Conservation (phyloP, 2,888 invertebrate species). For the Glaucopsyche alexis region DNA sequence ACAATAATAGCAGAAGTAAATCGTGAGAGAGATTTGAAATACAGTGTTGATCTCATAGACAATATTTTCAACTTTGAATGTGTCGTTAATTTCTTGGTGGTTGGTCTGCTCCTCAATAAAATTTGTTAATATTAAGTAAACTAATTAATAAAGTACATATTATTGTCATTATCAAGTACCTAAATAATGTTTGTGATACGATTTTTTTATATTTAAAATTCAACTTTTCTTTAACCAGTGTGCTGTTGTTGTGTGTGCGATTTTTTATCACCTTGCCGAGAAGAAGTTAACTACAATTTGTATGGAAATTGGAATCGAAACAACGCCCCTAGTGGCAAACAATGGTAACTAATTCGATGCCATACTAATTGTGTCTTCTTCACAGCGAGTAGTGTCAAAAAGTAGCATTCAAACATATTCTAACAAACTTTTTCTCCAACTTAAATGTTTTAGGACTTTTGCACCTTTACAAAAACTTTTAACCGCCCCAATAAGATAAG, state of each 20-base stretch:
- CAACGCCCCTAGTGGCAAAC: too few relatives aligned
- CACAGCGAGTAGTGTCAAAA: too few relatives aligned
- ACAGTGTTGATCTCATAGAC: not conserved
- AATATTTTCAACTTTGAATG: not conserved
- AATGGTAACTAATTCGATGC: too few relatives aligned
- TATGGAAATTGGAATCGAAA: too few relatives aligned
- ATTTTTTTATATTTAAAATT: slow-evolving; percentile 1
- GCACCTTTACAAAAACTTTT: slow-evolving; percentile 13
- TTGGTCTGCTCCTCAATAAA: not conserved
- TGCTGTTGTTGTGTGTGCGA: too few relatives aligned
- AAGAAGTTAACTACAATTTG: too few relatives aligned
- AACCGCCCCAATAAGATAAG: slow-evolving; percentile 24
- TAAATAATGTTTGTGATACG: not conserved
- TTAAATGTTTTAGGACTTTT: not conserved
- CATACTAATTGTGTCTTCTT: too few relatives aligned
- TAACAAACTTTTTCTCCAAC: not conserved
- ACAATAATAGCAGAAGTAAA: not conserved
- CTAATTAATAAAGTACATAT: not conserved
- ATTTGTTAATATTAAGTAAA: not conserved
- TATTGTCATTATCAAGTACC: not conserved
- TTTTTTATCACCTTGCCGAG: too few relatives aligned
- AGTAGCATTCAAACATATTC: not conserved
- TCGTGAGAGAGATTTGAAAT: not conserved
- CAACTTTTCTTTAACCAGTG: not conserved
- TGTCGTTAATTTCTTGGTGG: not conserved